phyloP scores from a whole-genome alignment of 2,797 vertebrate genomes.

The Gymnocypris eckloni region DNA sequence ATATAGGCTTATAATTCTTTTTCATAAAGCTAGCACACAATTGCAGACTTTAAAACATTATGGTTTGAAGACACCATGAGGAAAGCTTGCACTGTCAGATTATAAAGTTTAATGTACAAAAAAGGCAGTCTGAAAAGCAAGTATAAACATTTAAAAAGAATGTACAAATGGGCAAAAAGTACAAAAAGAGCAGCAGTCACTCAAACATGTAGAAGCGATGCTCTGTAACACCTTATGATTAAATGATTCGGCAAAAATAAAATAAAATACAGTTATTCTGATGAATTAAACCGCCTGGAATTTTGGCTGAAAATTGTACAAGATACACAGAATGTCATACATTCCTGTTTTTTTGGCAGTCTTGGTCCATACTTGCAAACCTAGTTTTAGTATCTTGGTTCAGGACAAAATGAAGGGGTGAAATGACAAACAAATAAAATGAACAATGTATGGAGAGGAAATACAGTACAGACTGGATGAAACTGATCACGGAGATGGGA shows the following conservation, averaged over 20 bases:
- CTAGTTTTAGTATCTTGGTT: conserved; percentile 49
- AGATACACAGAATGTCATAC: conserved; percentile 79
- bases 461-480: conserved; percentile 20
- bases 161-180: conserved; percentile 98
- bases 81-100: conserved; percentile 90
- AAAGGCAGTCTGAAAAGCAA: conserved; percentile 99
- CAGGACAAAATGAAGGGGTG: conserved; percentile 66
- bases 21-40: conserved; percentile 89
- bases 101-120: conserved; percentile 99
- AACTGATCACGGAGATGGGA: background rate
- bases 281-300: conserved; percentile 65
- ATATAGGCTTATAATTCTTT: conserved; percentile 84
- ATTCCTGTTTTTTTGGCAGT: conserved; percentile 81
- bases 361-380: conserved; percentile 71
- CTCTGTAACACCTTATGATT: conserved; percentile 68
- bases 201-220: conserved; percentile 79
- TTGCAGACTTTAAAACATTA: conserved; percentile 88
- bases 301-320: conserved; percentile 75
- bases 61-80: conserved; percentile 94
- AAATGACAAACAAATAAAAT: conserved; percentile 58
- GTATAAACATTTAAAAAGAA: conserved; percentile 99
- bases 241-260: conserved; percentile 54
- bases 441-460: background rate
- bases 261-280: conserved; percentile 52
- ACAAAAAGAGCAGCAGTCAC: conserved; percentile 92